These are phyloP conservation scores for Thecocarcelia acutangulata DNA, from an alignment of 2,888 invertebrate genomes.

Conservation along the genomic window DNA sequence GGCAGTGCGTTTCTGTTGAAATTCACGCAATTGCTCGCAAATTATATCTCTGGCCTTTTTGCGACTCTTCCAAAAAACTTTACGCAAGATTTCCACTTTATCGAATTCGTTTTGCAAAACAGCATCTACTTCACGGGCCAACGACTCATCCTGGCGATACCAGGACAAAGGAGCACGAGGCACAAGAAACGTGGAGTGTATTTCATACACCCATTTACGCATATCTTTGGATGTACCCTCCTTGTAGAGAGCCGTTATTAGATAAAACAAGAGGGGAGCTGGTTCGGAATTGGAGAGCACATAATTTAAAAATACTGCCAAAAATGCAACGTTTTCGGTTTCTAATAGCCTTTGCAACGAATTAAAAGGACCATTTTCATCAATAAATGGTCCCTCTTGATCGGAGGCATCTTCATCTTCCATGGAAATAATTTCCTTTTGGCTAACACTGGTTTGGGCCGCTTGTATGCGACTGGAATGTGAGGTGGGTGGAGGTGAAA, in stretches of 20 bases:
- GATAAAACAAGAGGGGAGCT: slow-evolving; percentile 86
- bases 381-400: slow-evolving; percentile 89
- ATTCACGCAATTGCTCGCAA: slow-evolving; percentile 81
- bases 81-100: slow-evolving; percentile 93
- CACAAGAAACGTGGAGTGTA: slow-evolving; percentile 96
- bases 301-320: slow-evolving; percentile 97
- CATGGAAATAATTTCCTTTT: slow-evolving; percentile 95
- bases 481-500: slow-evolving; percentile 73
- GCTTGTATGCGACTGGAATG: slow-evolving; percentile 78
- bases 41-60: slow-evolving; percentile 83
- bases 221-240: slow-evolving; percentile 93
- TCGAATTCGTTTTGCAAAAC: slow-evolving; percentile 91
- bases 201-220: slow-evolving; percentile 99
- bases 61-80: slow-evolving; percentile 94
- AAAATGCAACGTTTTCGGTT: slow-evolving; percentile 89
- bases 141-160: slow-evolving; percentile 85
- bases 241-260: slow-evolving; percentile 95
- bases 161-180: slow-evolving; percentile 86
- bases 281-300: slow-evolving; percentile 92
- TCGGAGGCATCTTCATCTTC: slow-evolving; percentile 97
- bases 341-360: slow-evolving; percentile 90
- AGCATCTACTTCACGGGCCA: slow-evolving; percentile 94
- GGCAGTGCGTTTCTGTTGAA: slow-evolving; percentile 92
- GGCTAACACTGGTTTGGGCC: slow-evolving; percentile 81
- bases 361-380: slow-evolving; percentile 94